Evolutionary conservation across 1,140 invertebrate species (phyloP), one percentile per base, ranked within the genome.

Genomic region (Micrasema longulum): DNA sequence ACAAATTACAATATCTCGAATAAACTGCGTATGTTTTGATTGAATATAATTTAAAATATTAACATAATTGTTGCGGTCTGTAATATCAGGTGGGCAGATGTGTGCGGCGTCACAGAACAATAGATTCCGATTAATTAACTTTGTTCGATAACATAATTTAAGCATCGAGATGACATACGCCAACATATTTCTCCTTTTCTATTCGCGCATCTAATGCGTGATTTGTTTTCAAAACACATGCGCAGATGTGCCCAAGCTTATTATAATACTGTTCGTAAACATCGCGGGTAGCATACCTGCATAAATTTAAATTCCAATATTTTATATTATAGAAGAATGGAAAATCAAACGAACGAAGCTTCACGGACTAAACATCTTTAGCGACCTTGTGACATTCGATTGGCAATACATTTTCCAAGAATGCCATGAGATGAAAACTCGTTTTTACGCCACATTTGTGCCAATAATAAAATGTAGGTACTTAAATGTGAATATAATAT

Each of bases 281-380:
- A 9, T 55, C 52, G 22, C 52, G 23, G 26, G 43, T 47, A 55
- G 23, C 52, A 31, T 55, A 36, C 26, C 52, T 55, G n/a, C 52
- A 55, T 55, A 55, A 55, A 55, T 55, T 55, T 26, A 16, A 55
- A 55, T 55, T 26, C 26, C 23, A 35, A 35, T 31, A 23, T 55
- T 35, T 55, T 31, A 31, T 31, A 35, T 55, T 31, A 16, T 5
- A 47, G 6, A 55, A 53, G 22, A 4, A 55, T 55, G 10, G 4
- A 26, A 48, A 18, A 7, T 48, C 47, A 9, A 3, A 16, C 47
- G 47, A 18, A 22, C 20, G 10, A 48, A 48, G 11, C 47, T 16
- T 20, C 47, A 10, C 47, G 26, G n/a, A 31, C 26, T 4, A 48
- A 48, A 48, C 43, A 45, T 14, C 43, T 16, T 14, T 14, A 45